A percentile compares a stretch with the other conserved stretches of the same genome.
Evolutionary conservation across 2,888 invertebrate species (phyloP).

Genomic region (Tridacna crocea): DNA sequence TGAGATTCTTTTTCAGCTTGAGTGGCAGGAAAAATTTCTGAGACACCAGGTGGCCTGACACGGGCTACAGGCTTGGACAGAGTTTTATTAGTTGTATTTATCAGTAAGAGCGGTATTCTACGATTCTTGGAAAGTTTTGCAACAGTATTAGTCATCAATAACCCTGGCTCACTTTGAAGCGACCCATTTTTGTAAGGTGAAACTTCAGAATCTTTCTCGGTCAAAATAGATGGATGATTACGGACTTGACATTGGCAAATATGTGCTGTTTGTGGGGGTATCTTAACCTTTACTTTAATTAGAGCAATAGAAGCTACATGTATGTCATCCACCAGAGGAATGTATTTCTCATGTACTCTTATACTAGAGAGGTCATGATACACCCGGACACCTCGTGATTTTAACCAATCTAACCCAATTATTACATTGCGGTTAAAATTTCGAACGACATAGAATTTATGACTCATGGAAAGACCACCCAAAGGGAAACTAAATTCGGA

Average conservation of each 20-base stretch:
- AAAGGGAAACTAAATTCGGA: constrained; percentile 10
- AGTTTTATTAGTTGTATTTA: background rate
- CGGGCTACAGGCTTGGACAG: background rate
- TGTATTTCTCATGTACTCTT: too few relatives aligned
- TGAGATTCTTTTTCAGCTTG: background rate
- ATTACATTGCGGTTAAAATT: constrained; percentile 40
- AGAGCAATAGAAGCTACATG: too few relatives aligned
- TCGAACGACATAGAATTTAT: constrained; percentile 10
- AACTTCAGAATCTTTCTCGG: background rate
- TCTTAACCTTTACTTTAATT: too few relatives aligned
- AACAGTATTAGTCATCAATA: background rate
- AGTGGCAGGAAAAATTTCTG: background rate
- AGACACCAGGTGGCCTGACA: background rate
- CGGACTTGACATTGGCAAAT: background rate
- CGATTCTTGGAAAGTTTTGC: background rate
- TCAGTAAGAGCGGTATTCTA: background rate
- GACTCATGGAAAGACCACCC: constrained; percentile 5
- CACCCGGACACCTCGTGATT: background rate
- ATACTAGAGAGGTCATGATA: too few relatives aligned
- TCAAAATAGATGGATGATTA: too few relatives aligned
- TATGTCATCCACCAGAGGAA: too few relatives aligned
- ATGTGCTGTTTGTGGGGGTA: background rate
- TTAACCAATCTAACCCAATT: constrained; percentile 40
- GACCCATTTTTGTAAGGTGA: background rate
- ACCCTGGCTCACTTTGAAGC: background rate